Evolutionary conservation across 2,113 vertebrate species (phyloP), one percentile per base, ranked within the genome.

Genomic region (Lepus americanus): DNA sequence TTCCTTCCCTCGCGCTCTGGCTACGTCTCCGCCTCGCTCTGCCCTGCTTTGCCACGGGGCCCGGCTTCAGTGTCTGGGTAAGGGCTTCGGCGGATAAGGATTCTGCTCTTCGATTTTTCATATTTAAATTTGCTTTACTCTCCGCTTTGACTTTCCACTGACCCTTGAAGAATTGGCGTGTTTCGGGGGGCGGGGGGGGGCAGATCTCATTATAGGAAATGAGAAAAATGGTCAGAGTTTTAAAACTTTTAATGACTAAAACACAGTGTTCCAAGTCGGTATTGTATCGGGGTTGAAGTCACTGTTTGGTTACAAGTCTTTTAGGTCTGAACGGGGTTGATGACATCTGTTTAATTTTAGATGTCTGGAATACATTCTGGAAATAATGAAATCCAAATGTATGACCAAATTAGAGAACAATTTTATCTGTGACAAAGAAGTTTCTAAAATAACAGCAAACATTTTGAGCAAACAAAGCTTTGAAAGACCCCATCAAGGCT

Each of bases 331-430:
- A 96, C 95, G 95, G 97, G 94, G 97, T 97, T 16, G 90, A 96
- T 98, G 98, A 98, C 98, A 98, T 98, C 97, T 98, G 98, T 98
- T 98, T 98, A 98, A 98, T 98, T 98, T 98, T 98, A 98, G 97
- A 97, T 97, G 95, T 96, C 97, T 98, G 97, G 98, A 98, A 98
- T 98, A 98, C 95, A 83, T 97, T 97, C 91, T 93, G 94, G 97
- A 98, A 98, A 97, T 97, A 98, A 98, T 98, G 98, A 98, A 98
- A 97, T 94, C 97, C 98, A 98, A 98, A 98, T 98, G 98, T 95
- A 98, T 61, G 88, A 95, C 93, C 94, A 97, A 98, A 95, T 92
- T 97, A 98, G 95, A 98, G 98, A 97, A 98, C 96, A 95, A 98
- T 98, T 98, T 98, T 98, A 97, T 98, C 98, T 98, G 92, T 55